Evolutionary conservation across 2,797 vertebrate species (phyloP).

Genomic region (Buphagus erythrorhynchus): DNA sequence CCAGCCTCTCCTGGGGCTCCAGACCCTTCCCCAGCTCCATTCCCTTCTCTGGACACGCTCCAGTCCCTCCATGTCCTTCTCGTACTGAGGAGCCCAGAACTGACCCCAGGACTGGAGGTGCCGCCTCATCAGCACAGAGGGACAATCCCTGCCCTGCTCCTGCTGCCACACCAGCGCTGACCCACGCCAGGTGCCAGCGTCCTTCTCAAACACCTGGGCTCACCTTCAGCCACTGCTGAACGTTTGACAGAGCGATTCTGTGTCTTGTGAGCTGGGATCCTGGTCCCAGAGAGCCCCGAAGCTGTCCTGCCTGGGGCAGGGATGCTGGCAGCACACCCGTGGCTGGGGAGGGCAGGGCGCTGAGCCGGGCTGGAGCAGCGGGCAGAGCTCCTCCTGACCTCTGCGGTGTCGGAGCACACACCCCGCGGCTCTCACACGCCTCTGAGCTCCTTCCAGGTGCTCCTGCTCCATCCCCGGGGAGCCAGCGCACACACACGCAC

Average conservation of each 20-base stretch:
- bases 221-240: background rate
- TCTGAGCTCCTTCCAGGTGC: background rate
- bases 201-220: background rate
- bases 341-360: background rate
- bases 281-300: background rate
- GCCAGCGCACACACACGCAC: background rate
- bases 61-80: background rate
- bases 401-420: background rate
- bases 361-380: background rate
- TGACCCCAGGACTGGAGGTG: fast-evolving
- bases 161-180: background rate
- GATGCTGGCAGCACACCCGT: fast-evolving
- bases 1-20: background rate
- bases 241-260: background rate
- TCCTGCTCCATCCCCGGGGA: background rate
- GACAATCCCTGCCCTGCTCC: background rate
- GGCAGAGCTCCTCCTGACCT: background rate
- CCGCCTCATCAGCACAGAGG: background rate
- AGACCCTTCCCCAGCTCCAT: fast-evolving
- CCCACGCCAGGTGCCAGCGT: background rate
- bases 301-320: background rate
- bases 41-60: fast-evolving
- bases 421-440: background rate
- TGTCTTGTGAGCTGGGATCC: background rate
- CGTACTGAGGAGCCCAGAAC: fast-evolving